Base-by-base conservation (phyloP, 1,140 invertebrate genomes). In the Drosophila repletoides region DNA sequence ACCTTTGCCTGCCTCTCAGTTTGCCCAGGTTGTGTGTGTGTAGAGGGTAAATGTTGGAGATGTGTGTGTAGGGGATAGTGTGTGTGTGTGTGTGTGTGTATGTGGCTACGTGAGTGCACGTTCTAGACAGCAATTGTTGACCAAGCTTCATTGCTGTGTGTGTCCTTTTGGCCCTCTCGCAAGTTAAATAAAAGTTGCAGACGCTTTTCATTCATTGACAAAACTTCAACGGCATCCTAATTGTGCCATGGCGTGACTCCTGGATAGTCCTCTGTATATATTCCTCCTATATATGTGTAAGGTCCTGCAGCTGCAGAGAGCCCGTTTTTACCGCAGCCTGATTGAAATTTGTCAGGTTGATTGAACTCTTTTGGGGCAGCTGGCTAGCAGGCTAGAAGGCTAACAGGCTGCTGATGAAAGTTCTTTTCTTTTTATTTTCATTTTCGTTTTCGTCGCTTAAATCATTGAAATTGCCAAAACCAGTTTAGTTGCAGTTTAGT, bases 171-270 rank as follows among this genome's bases (percentile, higher is more conserved):
- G 33, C 17, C 31, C 67, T 38, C 74, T 59, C 58, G 22, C 76
- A 79, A 79, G 76, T 79, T 79, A 79, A 79, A 79, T 79, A 79
- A 79, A 79, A 79, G 75, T 79, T 79, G 70, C 64, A 79, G 66
- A 79, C 75, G 75, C 75, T 79, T 79, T 79, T 68, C 75, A 79
- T 79, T 79, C 75, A 79, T 74, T 74, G 75, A 79, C 76, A 79
- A 79, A 79, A 79, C 75, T 73, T 69, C 75, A 79, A 74, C 70
- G 48, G 75, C 71, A 79, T 79, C 70, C 76, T 79, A 79, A 79
- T 79, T 79, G 76, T 79, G 69, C 59, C 76, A 65, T 77, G 74
- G 56, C 75, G 75, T 77, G 69, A 77, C 75, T 77, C 51, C 48
- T 14, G 28, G 12, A 24, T 19, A 43, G 31, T 56, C 14, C 36